Base-by-base conservation (phyloP, 2,113 vertebrate genomes). In the Holacanthus passer region DNA sequence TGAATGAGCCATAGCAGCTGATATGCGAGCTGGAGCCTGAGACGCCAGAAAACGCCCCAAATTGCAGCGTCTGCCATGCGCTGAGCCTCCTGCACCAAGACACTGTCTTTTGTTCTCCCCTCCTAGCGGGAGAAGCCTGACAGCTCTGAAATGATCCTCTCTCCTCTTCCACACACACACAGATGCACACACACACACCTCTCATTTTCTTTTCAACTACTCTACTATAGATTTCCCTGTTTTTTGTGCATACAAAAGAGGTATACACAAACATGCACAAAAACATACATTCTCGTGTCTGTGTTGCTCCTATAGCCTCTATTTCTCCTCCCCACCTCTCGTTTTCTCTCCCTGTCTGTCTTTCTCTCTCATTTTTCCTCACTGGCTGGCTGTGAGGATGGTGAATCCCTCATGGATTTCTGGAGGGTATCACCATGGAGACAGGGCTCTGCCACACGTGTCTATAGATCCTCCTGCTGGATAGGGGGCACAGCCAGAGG, bases 341-440 rank as follows among this genome's bases (percentile, higher is more conserved):
- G 19, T 87, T 83, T 84, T 84, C 85, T 81, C 62, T 84, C 47
- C 62, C 74, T 82, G 79, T 69, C 85, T 78, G 59, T 88, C 84
- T 85, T 65, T 72, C 59, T 69, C 67, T 70, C 88, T 82, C 62
- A 69, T 89, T 91, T 80, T 73, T 85, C 89, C 90, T 87, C 41
- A 68, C 92, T 93, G 89, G 75, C 93, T 93, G 89, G 83, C 84
- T 91, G 91, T 73, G 88, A 93, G 94, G 89, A 94, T 91, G 93
- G 93, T 82, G 88, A 95, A 95, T 96, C 95, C 95, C 95, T 94
- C 92, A 91, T 94, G 94, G 94, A 94, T 95, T 96, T 95, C 93
- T 94, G 93, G 93, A 91, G 94, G 90, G 92, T 94, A 95, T 96
- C 95, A 95, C 95, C 95, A 96, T 96, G 95, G 95, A 91, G 94